Conservation (phyloP, 2,113 vertebrate genomes). For the Fulica atra region DNA sequence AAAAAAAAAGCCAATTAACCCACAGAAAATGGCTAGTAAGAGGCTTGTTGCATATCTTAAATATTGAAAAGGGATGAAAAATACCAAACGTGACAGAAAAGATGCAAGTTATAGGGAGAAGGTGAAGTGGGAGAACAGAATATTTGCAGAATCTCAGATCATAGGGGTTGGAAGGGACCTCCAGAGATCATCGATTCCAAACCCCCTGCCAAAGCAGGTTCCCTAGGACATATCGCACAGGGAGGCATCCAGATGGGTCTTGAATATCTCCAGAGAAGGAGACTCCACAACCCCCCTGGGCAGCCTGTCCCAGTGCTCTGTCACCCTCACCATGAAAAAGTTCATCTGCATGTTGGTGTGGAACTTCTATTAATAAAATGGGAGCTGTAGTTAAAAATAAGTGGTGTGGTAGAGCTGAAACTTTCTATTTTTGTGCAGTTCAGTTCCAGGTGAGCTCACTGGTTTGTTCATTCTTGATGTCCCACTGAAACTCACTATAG, state of each 20-base stretch:
- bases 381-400: not conserved
- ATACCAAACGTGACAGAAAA: not conserved
- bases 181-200: too few relatives aligned
- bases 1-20: not conserved
- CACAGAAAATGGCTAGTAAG: not conserved
- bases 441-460: not conserved
- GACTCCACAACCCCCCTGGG: too few relatives aligned
- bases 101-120: not conserved
- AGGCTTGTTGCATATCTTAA: not conserved
- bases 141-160: not conserved
- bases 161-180: too few relatives aligned
- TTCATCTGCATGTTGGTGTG: too few relatives aligned
- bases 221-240: too few relatives aligned
- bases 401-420: not conserved
- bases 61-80: not conserved
- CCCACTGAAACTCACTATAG: not conserved
- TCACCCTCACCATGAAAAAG: too few relatives aligned
- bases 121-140: not conserved
- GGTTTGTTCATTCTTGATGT: not conserved
- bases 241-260: too few relatives aligned
- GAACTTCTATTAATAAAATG: not conserved
- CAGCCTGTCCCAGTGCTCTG: too few relatives aligned
- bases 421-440: not conserved
- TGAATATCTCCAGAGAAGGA: too few relatives aligned
- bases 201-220: too few relatives aligned